phyloP scores from a whole-genome alignment of 2,888 invertebrate species.

The Ariolimax columbianus region DNA sequence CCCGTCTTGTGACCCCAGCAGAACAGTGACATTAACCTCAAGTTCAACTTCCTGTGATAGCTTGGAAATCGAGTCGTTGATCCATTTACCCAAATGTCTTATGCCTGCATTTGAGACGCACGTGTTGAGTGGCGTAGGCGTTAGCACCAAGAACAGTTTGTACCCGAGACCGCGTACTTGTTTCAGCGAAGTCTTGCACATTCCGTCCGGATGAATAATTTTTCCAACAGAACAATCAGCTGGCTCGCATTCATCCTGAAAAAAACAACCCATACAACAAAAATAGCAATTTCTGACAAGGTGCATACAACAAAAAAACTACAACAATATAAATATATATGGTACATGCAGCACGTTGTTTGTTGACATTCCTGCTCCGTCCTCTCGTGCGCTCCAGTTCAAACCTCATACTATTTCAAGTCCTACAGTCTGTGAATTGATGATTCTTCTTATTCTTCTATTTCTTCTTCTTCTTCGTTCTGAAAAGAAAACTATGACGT shows the following conservation, averaged over 20 bases:
- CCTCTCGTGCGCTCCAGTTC: no score
- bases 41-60: background rate
- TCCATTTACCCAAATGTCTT: background rate
- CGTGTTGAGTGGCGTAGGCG: background rate
- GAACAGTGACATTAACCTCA: background rate
- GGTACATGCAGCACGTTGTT: no score
- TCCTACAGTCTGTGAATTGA: no score
- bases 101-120: background rate
- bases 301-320: no score
- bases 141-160: slow-evolving; percentile 29
- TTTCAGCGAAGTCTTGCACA: slow-evolving; percentile 30
- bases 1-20: background rate
- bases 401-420: no score
- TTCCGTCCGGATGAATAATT: background rate
- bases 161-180: slow-evolving; percentile 40
- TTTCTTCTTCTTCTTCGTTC: no score
- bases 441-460: no score
- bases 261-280: no score
- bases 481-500: no score
- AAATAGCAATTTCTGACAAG: background rate
- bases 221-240: slow-evolving; percentile 36
- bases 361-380: no score
- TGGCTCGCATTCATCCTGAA: slow-evolving; percentile 16
- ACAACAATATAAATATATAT: no score
- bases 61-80: background rate